Evolutionary conservation across 2,113 vertebrate genomes (phyloP), one percentile per base, ranked within the genome.

Genomic region (Eulemur macaco): DNA sequence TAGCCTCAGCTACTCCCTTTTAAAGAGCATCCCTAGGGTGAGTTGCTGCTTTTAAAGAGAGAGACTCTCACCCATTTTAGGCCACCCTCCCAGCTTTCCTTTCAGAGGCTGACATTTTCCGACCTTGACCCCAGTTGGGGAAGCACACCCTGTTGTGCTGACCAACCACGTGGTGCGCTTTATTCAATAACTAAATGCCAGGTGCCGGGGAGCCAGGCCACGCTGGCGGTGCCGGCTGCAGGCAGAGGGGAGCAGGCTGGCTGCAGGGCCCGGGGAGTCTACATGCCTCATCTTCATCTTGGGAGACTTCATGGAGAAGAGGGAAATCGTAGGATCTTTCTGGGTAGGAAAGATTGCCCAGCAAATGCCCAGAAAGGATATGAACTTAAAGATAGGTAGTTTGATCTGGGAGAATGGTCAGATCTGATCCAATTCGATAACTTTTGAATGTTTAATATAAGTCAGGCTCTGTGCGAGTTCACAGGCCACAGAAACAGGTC

Each of bases 161-260:
- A 50, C 92, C 94, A 80, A 18, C 82, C 94, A 56, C 15, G 14
- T 73, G 94, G 17, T 76, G 21, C 20, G 60, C 34, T 47, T 39
- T 68, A 69, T 89, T 96, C 91, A 89, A 85, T 92, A 64, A 82
- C 73, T 42, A 82, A 89, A 81, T 50, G 88, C 80, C 88, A 71
- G 96, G 73, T 52, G 1, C 91, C 63, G 1, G 91, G 78, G 73
- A 89, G 83, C 54, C 27, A 17, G 77, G 50, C 47, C 50, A 2
- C 0, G 0, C 13, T 15, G 66, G 31, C n/a, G 0, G 23, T 29
- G 13, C 37, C 4, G 10, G 73, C 27, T 39, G 45, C 7, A 18
- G 45, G 47, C 69, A 18, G 63, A 71, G 8, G 17, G 5, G 29
- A 0, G 6, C 56, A 9, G 37, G 3, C 17, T 20, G 14, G 13